Evolutionary conservation across 1,140 invertebrate genomes (phyloP), one percentile per base, ranked within the genome.

Genomic region (Battus philenor): DNA sequence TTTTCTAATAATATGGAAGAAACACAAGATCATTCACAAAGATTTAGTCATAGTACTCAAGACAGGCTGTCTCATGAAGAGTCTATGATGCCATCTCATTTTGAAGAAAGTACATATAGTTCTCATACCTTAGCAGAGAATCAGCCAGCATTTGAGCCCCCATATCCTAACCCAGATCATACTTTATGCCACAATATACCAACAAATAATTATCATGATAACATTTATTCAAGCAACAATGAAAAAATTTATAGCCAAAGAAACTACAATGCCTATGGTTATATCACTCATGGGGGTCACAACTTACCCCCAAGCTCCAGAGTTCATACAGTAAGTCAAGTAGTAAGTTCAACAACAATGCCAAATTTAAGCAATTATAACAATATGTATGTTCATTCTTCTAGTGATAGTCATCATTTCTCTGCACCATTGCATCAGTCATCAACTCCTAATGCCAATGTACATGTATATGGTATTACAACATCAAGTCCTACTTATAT

Each of bases 271-370:
- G 54, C 70, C 15, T 86, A 85, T 53, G 76, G 66, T 45, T 82
- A 85, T 54, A 77, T 82, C 49, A 56, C 71, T 2, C 73, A 74
- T 59, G 69, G 59, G 38, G 75, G 55, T 32, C 64, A 64, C 36
- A 69, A 80, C 38, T 44, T 81, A 29, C 58, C 16, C 3, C 38
- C 70, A 45, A 79, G 58, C 47, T 63, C 80, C 27, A 68, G 74
- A 55, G 57, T 84, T 15, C 78, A 74, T 44, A 80, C 79, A 30
- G 76, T 82, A 32, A 86, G 77, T 56, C 82, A 86, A 66, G 74
- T 80, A 24, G 81, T 85, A 3, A 85, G 76, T 54, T 85, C 81
- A 31, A 81, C 71, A 34, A 85, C 81, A 24, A 85, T 85, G 81
- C 81, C 81, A 55, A 85, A 85, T 61, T 71, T 85, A 55, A 79